Percentiles rank a stretch among this genome's conserved stretches.
Evolutionary conservation across 2,113 vertebrate species (phyloP).

Genomic region (Cinclus cinclus): DNA sequence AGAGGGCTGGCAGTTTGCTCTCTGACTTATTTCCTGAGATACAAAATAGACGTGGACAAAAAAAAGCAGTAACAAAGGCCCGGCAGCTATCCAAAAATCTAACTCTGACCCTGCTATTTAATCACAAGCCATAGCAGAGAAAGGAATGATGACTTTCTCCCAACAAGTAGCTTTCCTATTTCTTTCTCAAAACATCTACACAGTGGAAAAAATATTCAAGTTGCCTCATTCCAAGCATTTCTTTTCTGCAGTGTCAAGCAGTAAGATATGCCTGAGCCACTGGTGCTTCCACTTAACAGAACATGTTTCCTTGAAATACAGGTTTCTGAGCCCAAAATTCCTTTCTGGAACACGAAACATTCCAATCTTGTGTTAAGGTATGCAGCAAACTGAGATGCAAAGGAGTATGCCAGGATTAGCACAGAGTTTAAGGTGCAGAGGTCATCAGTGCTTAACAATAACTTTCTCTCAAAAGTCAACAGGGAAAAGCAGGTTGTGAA

Average conservation of each 20-base stretch:
- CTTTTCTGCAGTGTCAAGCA: neutral
- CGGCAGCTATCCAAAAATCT: constrained; percentile 8
- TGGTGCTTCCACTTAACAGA: neutral
- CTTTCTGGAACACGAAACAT: constrained; percentile 30
- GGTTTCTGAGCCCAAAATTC: constrained; percentile 42
- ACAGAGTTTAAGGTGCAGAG: constrained; percentile 47
- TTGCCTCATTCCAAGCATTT: constrained; percentile 26
- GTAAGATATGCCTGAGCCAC: neutral
- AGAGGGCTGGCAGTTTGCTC: neutral
- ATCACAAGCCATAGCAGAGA: neutral
- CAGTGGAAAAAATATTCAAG: neutral
- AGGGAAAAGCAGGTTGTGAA: constrained; percentile 28
- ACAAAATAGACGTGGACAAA: constrained; percentile 12
- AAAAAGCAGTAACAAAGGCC: constrained; percentile 19
- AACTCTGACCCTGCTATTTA: neutral
- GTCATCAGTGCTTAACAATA: constrained; percentile 30
- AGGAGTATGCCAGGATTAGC: constrained; percentile 26
- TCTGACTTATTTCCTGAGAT: constrained; percentile 59
- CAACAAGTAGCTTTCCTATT: neutral
- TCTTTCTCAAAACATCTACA: neutral
- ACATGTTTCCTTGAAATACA: constrained; percentile 3
- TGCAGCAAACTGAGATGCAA: constrained; percentile 20
- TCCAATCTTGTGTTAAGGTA: neutral
- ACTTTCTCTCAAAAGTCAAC: constrained; percentile 26
- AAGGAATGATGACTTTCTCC: neutral